Evolutionary conservation across 37 sponge, comb jelly and placozoan genomes (phyloP).

Genomic region (Beroe ovata): DNA sequence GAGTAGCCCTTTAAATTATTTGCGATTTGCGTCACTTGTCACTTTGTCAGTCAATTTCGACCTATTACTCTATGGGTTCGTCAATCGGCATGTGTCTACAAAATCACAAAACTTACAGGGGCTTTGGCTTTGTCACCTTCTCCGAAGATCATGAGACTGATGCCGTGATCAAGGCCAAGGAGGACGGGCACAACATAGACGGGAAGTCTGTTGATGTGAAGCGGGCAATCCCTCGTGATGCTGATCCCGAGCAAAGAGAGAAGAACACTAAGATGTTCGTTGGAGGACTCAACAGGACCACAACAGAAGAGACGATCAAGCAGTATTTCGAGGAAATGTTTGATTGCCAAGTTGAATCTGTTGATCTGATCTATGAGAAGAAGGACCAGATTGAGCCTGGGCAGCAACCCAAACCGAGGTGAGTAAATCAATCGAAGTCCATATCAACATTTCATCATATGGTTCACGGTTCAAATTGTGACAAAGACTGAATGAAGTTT

Average conservation of each 20-base stretch:
- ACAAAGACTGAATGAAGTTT: no score
- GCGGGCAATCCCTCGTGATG: constrained; percentile 56
- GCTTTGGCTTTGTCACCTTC: constrained; percentile 56
- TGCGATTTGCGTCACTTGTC: no score
- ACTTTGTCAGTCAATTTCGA: no score
- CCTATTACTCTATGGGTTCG: no score
- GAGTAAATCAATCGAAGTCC: no score
- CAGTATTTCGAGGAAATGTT: constrained; percentile 24
- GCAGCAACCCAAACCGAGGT: constrained; percentile 58
- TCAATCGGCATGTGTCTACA: neutral
- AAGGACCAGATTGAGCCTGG: constrained; percentile 32
- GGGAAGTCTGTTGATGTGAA: constrained; percentile 51
- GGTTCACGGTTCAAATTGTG: no score
- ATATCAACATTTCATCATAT: no score
- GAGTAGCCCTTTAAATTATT: no score
- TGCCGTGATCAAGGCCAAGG: neutral
- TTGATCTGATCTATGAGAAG: constrained; percentile 65
- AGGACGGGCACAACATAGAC: neutral
- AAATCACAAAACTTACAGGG: neutral
- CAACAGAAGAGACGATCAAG: constrained; percentile 24
- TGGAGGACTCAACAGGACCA: constrained; percentile 26
- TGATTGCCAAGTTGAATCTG: constrained; percentile 8
- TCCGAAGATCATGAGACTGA: constrained; percentile 4
- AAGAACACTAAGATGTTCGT: constrained; percentile 65
- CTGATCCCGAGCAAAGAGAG: constrained; percentile 45